Evolutionary conservation across 23 tunicate genomes (phyloP).

Genomic region (Diplosoma virens): DNA sequence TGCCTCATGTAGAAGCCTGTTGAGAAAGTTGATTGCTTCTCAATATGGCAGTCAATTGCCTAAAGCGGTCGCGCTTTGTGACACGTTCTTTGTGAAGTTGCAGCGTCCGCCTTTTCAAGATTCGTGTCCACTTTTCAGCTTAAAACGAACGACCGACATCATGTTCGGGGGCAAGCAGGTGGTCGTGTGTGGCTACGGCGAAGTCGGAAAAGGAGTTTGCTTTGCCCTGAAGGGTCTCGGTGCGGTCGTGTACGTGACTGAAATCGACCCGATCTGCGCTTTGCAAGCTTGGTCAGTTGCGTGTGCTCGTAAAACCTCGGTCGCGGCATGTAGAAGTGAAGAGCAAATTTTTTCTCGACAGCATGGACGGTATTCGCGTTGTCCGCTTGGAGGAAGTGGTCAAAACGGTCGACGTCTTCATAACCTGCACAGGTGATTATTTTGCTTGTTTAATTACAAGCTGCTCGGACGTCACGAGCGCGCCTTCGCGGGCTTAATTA

Average conservation of each 20-base stretch:
- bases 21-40: too few relatives aligned
- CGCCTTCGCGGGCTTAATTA: too few relatives aligned
- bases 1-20: too few relatives aligned
- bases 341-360: constrained; percentile 2
- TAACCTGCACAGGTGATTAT: constrained; percentile 82
- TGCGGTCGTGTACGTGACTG: constrained; percentile 93
- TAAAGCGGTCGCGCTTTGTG: too few relatives aligned
- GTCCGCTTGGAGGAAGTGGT: constrained; percentile 83
- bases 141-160: constrained; percentile 97
- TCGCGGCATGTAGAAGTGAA: too few relatives aligned
- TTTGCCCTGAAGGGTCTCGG: constrained; percentile 97
- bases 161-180: constrained; percentile 99
- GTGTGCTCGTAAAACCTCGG: too few relatives aligned
- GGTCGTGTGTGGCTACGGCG: constrained; percentile 97
- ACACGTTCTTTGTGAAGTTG: too few relatives aligned
- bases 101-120: too few relatives aligned
- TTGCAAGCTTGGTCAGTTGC: constrained; percentile 97
- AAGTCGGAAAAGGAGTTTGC: constrained; percentile 97
- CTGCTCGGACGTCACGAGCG: too few relatives aligned
- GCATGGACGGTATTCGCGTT: constrained; percentile 98
- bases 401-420: constrained; percentile 77
- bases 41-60: too few relatives aligned
- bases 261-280: constrained; percentile 99
- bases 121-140: constrained; percentile 38
- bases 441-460: too few relatives aligned